phyloP scores from a whole-genome alignment of 1,140 invertebrate genomes.

The Leguminivora glycinivorella region DNA sequence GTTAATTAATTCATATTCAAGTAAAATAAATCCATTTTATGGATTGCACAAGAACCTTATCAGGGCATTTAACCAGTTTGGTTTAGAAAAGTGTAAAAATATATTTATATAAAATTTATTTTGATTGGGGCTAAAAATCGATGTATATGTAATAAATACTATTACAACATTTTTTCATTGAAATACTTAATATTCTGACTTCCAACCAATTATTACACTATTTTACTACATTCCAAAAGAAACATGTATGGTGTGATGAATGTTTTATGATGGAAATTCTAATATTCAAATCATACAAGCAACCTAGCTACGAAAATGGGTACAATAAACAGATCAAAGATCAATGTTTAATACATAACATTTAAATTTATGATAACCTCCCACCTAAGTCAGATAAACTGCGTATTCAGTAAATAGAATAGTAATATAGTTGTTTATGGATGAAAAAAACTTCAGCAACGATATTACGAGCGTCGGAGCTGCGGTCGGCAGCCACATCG shows the following conservation, averaged over 20 bases:
- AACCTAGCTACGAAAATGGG: not conserved
- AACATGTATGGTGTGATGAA: not conserved
- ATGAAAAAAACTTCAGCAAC: not conserved
- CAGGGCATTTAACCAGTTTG: not conserved
- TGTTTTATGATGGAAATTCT: not conserved
- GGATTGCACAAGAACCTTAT: not conserved
- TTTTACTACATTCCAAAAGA: no score
- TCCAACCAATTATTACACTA: no score
- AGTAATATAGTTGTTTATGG: not conserved
- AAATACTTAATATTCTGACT: not conserved
- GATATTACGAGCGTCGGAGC: not conserved
- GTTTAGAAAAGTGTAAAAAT: no score
- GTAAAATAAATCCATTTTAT: not conserved
- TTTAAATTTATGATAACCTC: constrained; percentile 13
- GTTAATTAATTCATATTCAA: no score
- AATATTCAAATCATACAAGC: no score
- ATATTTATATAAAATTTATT: no score
- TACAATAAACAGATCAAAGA: constrained; percentile 13
- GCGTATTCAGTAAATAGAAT: constrained; percentile 4
- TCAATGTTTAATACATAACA: constrained; percentile 13
- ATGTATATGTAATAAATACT: not conserved
- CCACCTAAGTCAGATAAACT: not conserved
- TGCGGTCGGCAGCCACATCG: not conserved
- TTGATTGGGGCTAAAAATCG: no score
- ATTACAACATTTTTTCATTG: no score